Conservation (phyloP, 2,113 vertebrate genomes). For the Toxostoma redivivum region DNA sequence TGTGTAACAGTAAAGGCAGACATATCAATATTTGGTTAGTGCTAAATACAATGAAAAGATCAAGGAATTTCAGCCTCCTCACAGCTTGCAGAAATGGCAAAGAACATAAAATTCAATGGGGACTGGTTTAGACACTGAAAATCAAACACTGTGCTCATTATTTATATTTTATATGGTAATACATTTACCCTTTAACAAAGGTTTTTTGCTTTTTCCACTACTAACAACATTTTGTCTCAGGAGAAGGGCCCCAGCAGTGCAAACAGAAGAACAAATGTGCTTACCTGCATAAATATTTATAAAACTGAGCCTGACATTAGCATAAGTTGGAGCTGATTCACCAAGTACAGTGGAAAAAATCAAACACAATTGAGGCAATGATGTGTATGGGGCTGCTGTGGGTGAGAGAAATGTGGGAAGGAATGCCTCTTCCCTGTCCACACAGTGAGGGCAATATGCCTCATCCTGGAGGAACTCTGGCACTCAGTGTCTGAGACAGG, state of each 20-base stretch:
- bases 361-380: not conserved
- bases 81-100: not conserved
- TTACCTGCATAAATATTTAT: constrained; percentile 7
- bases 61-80: not conserved
- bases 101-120: not conserved
- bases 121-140: not conserved
- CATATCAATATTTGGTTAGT: constrained; percentile 14
- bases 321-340: not conserved
- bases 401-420: not conserved
- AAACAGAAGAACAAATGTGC: not conserved
- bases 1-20: not conserved
- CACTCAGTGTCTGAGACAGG: not conserved
- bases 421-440: not conserved
- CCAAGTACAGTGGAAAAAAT: not conserved
- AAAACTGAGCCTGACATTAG: not conserved
- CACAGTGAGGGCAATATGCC: not conserved
- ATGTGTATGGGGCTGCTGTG: not conserved
- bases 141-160: not conserved
- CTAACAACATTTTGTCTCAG: not conserved
- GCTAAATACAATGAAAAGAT: not conserved
- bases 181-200: not conserved
- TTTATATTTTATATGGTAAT: not conserved
- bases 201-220: not conserved
- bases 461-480: not conserved
- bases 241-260: not conserved